These are phyloP conservation scores for Littorina saxatilis DNA, from an alignment of 1,140 invertebrate species.

Conservation along the genomic window DNA sequence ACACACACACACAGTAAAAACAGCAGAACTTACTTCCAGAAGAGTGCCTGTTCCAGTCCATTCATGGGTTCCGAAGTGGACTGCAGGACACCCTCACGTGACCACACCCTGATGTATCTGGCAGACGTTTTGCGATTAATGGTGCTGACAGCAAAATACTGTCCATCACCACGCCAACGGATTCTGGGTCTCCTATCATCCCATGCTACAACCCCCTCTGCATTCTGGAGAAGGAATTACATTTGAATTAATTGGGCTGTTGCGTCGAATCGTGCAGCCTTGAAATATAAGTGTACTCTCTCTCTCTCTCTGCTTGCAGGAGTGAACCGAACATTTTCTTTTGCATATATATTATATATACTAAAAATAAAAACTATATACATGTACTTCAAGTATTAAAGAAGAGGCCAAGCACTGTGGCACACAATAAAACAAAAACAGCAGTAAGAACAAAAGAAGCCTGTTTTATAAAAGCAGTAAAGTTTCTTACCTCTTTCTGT, in stretches of 20 bases:
- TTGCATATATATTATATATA: no score
- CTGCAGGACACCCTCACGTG: constrained; percentile 70
- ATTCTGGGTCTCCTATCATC: constrained; percentile 81
- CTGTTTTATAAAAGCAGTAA: no score
- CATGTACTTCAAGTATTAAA: no score
- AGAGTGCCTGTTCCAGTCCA: constrained; percentile 82
- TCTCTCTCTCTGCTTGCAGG: no score
- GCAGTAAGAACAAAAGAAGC: no score
- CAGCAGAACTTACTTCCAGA: constrained; percentile 84
- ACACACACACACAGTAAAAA: no score
- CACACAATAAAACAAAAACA: background rate
- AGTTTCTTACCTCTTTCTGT: constrained; percentile 50
- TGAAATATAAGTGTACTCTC: no score
- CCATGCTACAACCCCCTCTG: constrained; percentile 57
- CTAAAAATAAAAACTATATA: no score
- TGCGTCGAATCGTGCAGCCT: no score
- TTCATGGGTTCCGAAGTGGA: constrained; percentile 75
- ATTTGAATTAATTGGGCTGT: constrained; percentile 5
- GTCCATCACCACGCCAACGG: constrained; percentile 90
- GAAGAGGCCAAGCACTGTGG: no score
- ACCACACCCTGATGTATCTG: constrained; percentile 74
- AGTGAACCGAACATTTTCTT: no score
- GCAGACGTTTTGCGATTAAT: constrained; percentile 73
- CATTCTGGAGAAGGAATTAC: constrained; percentile 51
- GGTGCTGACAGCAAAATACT: constrained; percentile 87